A percentile compares a stretch with the other conserved stretches of the same genome.
Conservation (phyloP, 2,888 invertebrate genomes). For the Ypsolopha sequella region DNA sequence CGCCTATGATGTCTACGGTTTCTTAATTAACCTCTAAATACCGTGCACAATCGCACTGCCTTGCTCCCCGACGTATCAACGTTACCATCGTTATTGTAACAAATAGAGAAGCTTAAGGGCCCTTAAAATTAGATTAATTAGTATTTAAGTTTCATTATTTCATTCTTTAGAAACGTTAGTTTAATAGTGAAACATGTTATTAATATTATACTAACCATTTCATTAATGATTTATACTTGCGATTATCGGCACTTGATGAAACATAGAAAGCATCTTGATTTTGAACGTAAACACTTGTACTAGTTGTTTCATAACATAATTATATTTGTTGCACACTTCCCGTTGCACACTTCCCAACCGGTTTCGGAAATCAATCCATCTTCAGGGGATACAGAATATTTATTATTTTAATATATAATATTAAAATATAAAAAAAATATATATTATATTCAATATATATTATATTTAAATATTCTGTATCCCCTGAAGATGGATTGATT, state of each 20-base stretch:
- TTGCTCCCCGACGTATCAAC: constrained; percentile 48
- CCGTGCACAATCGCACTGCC: constrained; percentile 37
- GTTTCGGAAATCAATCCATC: too few relatives aligned
- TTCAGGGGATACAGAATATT: too few relatives aligned
- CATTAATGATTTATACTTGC: background rate
- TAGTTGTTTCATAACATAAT: too few relatives aligned
- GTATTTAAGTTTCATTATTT: background rate
- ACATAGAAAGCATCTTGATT: too few relatives aligned
- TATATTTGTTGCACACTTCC: too few relatives aligned
- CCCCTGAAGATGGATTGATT: too few relatives aligned
- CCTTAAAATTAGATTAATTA: background rate
- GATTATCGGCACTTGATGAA: too few relatives aligned
- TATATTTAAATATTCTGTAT: background rate
- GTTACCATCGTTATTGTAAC: constrained; percentile 54
- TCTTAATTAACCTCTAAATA: constrained; percentile 68
- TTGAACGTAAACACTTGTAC: too few relatives aligned
- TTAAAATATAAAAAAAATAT: background rate
- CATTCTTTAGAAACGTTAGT: background rate
- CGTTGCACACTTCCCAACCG: too few relatives aligned
- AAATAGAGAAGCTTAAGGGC: background rate
- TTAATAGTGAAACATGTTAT: background rate
- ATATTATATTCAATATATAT: background rate
- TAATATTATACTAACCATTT: background rate
- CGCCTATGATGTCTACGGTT: constrained; percentile 45
- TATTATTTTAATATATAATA: background rate